Evolutionary conservation across 2,113 vertebrate genomes (phyloP).

Genomic region (Nerophis lumbriciformis): DNA sequence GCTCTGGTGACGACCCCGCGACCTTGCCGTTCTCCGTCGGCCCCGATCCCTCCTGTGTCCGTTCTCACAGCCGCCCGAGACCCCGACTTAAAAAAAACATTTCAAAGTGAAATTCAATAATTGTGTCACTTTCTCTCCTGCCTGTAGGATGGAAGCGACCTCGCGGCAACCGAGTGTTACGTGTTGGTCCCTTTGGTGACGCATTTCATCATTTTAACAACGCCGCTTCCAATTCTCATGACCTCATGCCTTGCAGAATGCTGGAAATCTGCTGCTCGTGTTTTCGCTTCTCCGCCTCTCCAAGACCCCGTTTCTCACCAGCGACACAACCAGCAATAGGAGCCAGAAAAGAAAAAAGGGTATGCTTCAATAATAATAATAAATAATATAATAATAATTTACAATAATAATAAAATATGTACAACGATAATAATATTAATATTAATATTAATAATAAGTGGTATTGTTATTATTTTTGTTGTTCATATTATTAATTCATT

Average conservation of each 20-base stretch:
- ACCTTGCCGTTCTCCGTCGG: constrained; percentile 48
- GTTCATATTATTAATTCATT: too few relatives aligned
- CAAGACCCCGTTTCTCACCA: constrained; percentile 53
- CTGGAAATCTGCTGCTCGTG: constrained; percentile 61
- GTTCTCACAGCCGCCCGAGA: constrained; percentile 63
- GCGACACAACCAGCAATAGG: constrained; percentile 10
- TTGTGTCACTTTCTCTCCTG: constrained; percentile 59
- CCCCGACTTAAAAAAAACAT: constrained; percentile 51
- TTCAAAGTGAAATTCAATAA: constrained; percentile 56
- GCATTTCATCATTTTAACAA: constrained; percentile 69
- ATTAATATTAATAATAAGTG: too few relatives aligned
- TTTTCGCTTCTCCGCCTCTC: constrained; percentile 64
- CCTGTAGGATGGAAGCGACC: constrained; percentile 55
- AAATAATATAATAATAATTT: too few relatives aligned
- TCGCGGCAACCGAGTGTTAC: constrained; percentile 57
- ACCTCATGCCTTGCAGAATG: constrained; percentile 76
- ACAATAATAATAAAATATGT: too few relatives aligned
- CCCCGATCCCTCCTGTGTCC: constrained; percentile 40
- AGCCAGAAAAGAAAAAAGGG: background rate
- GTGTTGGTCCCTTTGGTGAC: constrained; percentile 64
- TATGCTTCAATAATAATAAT: background rate
- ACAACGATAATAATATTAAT: too few relatives aligned
- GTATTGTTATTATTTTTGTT: too few relatives aligned
- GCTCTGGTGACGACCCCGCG: constrained; percentile 43
- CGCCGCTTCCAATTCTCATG: constrained; percentile 74